These are phyloP conservation scores for Harpagoxenus sublaevis DNA, from an alignment of 2,888 invertebrate species.

Conservation along the genomic window DNA sequence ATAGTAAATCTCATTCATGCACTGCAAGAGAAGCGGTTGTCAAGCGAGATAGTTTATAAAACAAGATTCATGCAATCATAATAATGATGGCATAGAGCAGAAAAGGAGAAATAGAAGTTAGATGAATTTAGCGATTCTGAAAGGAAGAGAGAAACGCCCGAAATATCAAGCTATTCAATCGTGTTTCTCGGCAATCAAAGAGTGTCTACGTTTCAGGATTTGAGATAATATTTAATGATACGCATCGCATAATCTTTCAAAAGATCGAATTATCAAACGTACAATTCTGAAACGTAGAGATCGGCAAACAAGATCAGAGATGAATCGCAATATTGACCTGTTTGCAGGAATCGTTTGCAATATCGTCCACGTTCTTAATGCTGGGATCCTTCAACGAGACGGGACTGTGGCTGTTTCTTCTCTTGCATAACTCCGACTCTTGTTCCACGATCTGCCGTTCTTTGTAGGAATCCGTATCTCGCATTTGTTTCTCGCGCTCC, in stretches of 20 bases:
- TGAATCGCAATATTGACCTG: slow-evolving; percentile 80
- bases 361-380: slow-evolving; percentile 76
- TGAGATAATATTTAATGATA: background rate
- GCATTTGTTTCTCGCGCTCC: slow-evolving; percentile 88
- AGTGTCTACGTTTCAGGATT: slow-evolving; percentile 50
- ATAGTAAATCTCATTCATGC: background rate
- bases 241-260: background rate
- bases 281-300: slow-evolving; percentile 50
- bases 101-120: slow-evolving; percentile 72
- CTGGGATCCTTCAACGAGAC: slow-evolving; percentile 74
- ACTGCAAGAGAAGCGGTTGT: background rate
- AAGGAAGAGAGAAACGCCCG: slow-evolving; percentile 77
- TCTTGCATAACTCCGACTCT: slow-evolving; percentile 75
- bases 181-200: slow-evolving; percentile 37
- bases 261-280: background rate
- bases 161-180: slow-evolving; percentile 59
- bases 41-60: slow-evolving; percentile 56
- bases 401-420: slow-evolving; percentile 59
- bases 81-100: slow-evolving; percentile 73
- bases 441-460: slow-evolving; percentile 81
- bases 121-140: slow-evolving; percentile 77
- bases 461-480: slow-evolving; percentile 84
- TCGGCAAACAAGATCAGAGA: slow-evolving; percentile 52
- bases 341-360: slow-evolving; percentile 80
- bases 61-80: slow-evolving; percentile 77